phyloP scores from a whole-genome alignment of 2,113 vertebrate species.

The Psammodynastes pulverulentus region DNA sequence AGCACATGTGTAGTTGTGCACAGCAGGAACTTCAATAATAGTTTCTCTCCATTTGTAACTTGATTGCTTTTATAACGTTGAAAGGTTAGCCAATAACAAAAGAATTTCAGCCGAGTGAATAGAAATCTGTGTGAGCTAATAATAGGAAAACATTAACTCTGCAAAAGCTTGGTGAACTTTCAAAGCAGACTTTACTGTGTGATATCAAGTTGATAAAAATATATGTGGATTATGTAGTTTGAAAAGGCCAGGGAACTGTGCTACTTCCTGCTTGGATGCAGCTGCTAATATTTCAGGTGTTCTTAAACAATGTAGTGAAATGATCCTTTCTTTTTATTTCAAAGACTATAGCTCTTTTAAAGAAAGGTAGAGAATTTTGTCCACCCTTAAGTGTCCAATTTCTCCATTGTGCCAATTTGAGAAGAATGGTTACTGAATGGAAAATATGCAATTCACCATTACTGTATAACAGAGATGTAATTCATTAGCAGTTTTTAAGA shows the following conservation, averaged over 20 bases:
- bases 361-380: background rate
- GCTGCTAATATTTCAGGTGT: slow-evolving; percentile 41
- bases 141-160: slow-evolving; percentile 66
- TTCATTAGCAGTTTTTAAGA: background rate
- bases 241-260: slow-evolving; percentile 41
- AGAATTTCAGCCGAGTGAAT: slow-evolving; percentile 53
- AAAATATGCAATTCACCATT: background rate
- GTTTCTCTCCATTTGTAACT: slow-evolving; percentile 55
- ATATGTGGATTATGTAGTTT: slow-evolving; percentile 51
- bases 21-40: slow-evolving; percentile 44
- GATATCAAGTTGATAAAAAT: slow-evolving; percentile 54
- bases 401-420: slow-evolving; percentile 18
- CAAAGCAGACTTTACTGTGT: slow-evolving; percentile 45
- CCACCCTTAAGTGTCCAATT: slow-evolving; percentile 29
- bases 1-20: slow-evolving; percentile 30
- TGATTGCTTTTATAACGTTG: slow-evolving; percentile 53
- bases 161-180: slow-evolving; percentile 61
- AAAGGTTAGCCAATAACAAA: slow-evolving; percentile 61
- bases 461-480: background rate
- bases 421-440: slow-evolving; percentile 12
- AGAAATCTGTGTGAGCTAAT: slow-evolving; percentile 62
- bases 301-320: slow-evolving; percentile 4
- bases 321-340: background rate
- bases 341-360: background rate
- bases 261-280: slow-evolving; percentile 59